Percentiles rank a stretch among this genome's conserved stretches.
phyloP scores from a whole-genome alignment of 2,888 invertebrate species.

The Helleia helle region DNA sequence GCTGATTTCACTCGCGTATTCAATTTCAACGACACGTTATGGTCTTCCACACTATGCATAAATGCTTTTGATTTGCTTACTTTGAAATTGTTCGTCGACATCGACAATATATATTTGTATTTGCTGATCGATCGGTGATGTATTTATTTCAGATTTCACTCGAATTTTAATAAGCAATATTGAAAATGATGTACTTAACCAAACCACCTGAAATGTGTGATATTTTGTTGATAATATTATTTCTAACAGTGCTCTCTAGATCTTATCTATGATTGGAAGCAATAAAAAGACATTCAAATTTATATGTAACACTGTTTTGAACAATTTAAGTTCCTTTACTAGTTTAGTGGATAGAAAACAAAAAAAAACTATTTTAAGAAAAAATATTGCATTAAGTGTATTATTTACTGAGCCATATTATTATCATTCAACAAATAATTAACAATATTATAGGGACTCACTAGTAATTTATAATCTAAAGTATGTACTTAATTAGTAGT shows the following conservation, averaged over 20 bases:
- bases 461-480: conserved; percentile 38
- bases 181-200: conserved; percentile 50
- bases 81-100: conserved; percentile 7
- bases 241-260: conserved; percentile 54
- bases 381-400: conserved; percentile 18
- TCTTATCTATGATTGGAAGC: conserved; percentile 20
- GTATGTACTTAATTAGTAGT: conserved; percentile 71
- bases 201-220: conserved; percentile 65
- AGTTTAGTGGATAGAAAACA: conserved; percentile 17
- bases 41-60: conserved; percentile 1
- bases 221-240: conserved; percentile 49
- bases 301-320: conserved; percentile 19
- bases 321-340: conserved; percentile 29
- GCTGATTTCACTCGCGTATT: neutral
- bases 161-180: conserved; percentile 30
- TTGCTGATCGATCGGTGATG: neutral
- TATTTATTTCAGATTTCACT: conserved; percentile 1
- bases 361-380: conserved; percentile 6
- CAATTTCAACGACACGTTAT: neutral
- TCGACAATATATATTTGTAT: neutral
- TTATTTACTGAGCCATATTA: conserved; percentile 50
- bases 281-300: conserved; percentile 18
- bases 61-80: conserved; percentile 9
- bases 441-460: conserved; percentile 31
- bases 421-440: conserved; percentile 38